Evolutionary conservation across 2,113 vertebrate genomes (phyloP), one percentile per base, ranked within the genome.

Genomic region (Phaethornis superciliosus): DNA sequence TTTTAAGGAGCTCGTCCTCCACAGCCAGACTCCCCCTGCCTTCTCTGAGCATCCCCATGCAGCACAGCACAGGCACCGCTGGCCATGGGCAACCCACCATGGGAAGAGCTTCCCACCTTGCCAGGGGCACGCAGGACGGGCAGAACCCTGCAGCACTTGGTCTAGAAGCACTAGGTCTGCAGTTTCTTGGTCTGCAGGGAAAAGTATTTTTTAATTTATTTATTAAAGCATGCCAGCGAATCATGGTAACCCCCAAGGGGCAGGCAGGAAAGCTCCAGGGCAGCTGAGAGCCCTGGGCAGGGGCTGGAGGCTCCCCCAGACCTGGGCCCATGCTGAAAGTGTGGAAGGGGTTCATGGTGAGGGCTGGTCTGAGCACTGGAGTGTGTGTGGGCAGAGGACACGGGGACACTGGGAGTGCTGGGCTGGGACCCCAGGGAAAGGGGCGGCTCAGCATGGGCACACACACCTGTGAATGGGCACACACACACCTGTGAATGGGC

Each of bases 1-100:
- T 83, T 90, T 74, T 88, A 94, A 89, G 94, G 84, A 94, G 23
- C 35, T 93, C 77, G 67, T 89, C 78, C 63, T 79, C 11, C 62
- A 46, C 20, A 22, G 33, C 49, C 55, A 51, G 64, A 74, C 44
- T 82, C 26, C 33, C 35, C 22, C 30, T 65, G 77, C 70, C 46
- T 78, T 37, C 75, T 58, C 40, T 0, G 2, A 35, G 74, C 54
- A 30, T 19, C 42, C 33, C 46, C 19, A 6, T 47, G 46, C 18
- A 20, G 46, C 46, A 46, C 14, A 46, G 44, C 44, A 44, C n/a
- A n/a, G n/a, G n/a, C n/a, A n/a, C n/a, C n/a, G n/a, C n/a, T n/a
- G n/a, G n/a, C n/a, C n/a, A n/a, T n/a, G n/a, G n/a, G n/a, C n/a
- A n/a, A n/a, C n/a, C n/a, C 13, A 12, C 40, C 40, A 40, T 40